phyloP scores from a whole-genome alignment of 2,797 vertebrate genomes.

The Acanthopagrus latus region DNA sequence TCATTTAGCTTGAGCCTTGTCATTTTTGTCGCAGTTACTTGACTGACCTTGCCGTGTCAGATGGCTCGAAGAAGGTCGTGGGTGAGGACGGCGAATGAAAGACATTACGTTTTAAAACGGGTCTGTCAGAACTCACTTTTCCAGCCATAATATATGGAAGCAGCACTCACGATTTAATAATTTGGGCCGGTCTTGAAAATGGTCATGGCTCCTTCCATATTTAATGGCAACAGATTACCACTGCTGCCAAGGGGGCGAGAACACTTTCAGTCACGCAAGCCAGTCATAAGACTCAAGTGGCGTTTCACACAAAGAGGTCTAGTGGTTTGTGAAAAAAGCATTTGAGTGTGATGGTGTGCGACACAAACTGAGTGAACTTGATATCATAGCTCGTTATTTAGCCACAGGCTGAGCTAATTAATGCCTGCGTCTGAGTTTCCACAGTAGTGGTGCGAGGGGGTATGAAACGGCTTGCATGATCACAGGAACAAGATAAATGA shows the following conservation, averaged over 20 bases:
- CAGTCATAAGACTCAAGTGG: slow-evolving; percentile 10
- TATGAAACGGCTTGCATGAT: slow-evolving; percentile 13
- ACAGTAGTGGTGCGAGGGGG: neutral
- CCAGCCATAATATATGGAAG: slow-evolving; percentile 1
- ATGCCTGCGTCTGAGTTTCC: slow-evolving; percentile 13
- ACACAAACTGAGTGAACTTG: slow-evolving; percentile 5
- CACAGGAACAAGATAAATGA: slow-evolving; percentile 5
- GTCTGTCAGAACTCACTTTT: slow-evolving; percentile 7
- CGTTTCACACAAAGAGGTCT: slow-evolving; percentile 22
- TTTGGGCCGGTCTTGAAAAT: slow-evolving; percentile 28
- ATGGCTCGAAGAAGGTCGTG: neutral
- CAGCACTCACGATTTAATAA: slow-evolving; percentile 14
- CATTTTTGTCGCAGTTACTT: neutral
- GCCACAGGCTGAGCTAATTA: slow-evolving; percentile 33
- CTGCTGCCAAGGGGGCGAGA: slow-evolving; percentile 33
- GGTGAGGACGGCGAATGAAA: neutral
- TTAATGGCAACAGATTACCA: slow-evolving; percentile 42
- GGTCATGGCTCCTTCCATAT: slow-evolving; percentile 24
- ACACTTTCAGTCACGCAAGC: slow-evolving; percentile 9
- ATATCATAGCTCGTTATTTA: slow-evolving; percentile 40
- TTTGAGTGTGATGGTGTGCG: slow-evolving; percentile 18
- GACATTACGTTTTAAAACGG: neutral
- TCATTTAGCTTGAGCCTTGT: neutral
- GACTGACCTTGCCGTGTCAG: too few relatives aligned
- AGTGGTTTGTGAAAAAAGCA: slow-evolving; percentile 7